These are phyloP conservation scores for Drosophila paucipuncta DNA, from an alignment of 2,888 invertebrate genomes.

Conservation along the genomic window DNA sequence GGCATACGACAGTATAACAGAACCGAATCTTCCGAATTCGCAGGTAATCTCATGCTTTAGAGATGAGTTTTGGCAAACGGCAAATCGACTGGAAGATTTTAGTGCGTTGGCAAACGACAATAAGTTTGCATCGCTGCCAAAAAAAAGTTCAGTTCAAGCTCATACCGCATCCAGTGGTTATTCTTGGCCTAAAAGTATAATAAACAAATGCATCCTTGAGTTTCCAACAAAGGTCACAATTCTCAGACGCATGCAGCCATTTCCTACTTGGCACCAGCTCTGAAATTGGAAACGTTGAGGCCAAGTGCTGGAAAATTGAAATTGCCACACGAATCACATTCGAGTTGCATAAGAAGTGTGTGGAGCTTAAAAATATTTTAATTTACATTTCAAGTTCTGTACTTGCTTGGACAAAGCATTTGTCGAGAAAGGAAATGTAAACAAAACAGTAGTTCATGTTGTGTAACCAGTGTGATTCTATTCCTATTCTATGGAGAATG, in stretches of 20 bases:
- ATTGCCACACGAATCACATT: constrained; percentile 22
- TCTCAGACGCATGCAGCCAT: constrained; percentile 42
- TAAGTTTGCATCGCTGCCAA: constrained; percentile 41
- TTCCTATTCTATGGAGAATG: neutral
- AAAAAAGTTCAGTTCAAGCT: constrained; percentile 11
- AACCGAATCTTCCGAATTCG: constrained; percentile 6
- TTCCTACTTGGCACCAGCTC: constrained; percentile 39
- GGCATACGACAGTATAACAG: constrained; percentile 33
- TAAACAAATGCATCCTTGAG: constrained; percentile 69
- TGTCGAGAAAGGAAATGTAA: neutral
- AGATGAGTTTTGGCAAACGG: constrained; percentile 50
- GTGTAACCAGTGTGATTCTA: neutral
- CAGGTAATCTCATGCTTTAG: constrained; percentile 39
- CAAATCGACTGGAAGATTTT: constrained; percentile 77
- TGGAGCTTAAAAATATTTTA: constrained; percentile 15
- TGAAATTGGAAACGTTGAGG: neutral
- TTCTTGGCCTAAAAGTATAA: constrained; percentile 57
- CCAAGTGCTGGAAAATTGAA: constrained; percentile 27
- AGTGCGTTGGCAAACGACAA: constrained; percentile 64
- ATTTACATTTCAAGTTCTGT: neutral
- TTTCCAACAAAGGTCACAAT: constrained; percentile 66
- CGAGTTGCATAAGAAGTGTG: constrained; percentile 24
- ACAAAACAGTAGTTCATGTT: neutral
- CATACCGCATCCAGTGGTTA: constrained; percentile 38
- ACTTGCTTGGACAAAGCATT: neutral